Evolutionary conservation across 2,888 invertebrate genomes (phyloP).

Genomic region (Alviniconcha strummeri): DNA sequence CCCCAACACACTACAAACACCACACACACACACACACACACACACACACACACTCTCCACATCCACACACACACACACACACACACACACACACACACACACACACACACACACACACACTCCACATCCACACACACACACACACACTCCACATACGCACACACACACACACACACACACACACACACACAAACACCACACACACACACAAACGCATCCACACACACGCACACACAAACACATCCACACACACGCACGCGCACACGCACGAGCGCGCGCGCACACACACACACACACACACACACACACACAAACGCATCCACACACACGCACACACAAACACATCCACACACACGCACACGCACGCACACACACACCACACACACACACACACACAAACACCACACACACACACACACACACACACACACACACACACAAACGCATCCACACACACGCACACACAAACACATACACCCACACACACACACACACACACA

Average conservation of each 20-base stretch:
- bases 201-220: not conserved
- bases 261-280: not conserved
- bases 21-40: too few relatives aligned
- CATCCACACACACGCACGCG: not conserved
- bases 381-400: conserved; percentile 17
- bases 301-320: not conserved
- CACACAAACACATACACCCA: conserved; percentile 4
- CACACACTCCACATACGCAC: not conserved
- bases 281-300: not conserved
- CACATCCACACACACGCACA: not conserved
- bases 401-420: not conserved
- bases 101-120: not conserved
- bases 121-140: not conserved
- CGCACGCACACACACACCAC: not conserved
- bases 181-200: not conserved
- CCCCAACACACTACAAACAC: too few relatives aligned
- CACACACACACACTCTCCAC: conserved; percentile 11
- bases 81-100: not conserved
- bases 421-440: not conserved
- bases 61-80: not conserved
- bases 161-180: not conserved
- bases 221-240: not conserved
- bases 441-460: not conserved
- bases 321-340: conserved; percentile 4
- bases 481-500: not conserved